A percentile compares a stretch with the other conserved stretches of the same genome.
Evolutionary conservation across 2,888 invertebrate genomes (phyloP).

Genomic region (Cephus pulcher): DNA sequence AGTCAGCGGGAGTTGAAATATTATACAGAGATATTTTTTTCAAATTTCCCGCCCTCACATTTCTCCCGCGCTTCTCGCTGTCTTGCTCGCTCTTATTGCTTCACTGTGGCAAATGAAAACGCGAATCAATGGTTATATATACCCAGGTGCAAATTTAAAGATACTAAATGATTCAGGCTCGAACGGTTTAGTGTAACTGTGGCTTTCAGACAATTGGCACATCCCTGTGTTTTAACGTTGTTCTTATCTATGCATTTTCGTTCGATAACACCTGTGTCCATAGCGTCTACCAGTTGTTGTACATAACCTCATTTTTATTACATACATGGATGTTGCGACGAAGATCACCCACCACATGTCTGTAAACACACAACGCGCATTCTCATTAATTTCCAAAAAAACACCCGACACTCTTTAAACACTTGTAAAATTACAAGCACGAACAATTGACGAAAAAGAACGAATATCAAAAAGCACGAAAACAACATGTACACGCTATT

Average conservation of each 20-base stretch:
- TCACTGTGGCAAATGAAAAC: neutral
- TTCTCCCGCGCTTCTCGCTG: neutral
- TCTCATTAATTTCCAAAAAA: neutral
- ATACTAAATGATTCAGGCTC: neutral
- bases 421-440: neutral
- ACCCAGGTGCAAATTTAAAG: neutral
- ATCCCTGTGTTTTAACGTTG: neutral
- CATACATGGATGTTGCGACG: neutral
- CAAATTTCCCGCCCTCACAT: no score
- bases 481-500: neutral
- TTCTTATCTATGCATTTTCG: neutral
- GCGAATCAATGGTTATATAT: neutral
- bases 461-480: neutral
- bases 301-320: neutral
- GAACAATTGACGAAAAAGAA: neutral
- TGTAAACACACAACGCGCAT: neutral
- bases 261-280: neutral
- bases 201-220: neutral
- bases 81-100: neutral
- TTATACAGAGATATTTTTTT: no score
- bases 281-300: neutral
- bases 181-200: neutral
- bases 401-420: neutral
- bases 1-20: no score
- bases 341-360: neutral